A percentile compares a stretch with the other conserved stretches of the same genome.
These are phyloP conservation scores for Emys orbicularis DNA, from an alignment of 2,797 vertebrate species.

Conservation along the genomic window DNA sequence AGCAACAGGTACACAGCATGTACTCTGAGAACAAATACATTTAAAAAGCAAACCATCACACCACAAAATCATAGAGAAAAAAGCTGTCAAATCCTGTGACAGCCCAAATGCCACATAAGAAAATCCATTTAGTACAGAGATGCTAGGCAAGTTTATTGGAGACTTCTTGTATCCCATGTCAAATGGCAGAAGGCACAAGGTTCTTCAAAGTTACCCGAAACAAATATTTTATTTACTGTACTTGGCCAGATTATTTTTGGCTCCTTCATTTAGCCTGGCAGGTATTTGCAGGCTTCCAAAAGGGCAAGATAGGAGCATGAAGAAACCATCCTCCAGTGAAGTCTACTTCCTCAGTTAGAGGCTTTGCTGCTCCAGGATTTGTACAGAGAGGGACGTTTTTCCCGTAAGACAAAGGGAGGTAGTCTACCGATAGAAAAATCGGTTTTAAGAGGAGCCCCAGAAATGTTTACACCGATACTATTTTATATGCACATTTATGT, in stretches of 20 bases:
- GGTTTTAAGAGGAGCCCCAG: accelerated
- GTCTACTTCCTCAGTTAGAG: not conserved
- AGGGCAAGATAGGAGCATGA: not conserved
- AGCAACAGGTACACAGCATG: not conserved
- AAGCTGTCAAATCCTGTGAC: not conserved
- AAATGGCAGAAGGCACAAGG: not conserved
- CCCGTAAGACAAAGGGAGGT: not conserved
- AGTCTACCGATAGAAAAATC: not conserved
- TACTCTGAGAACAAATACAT: not conserved
- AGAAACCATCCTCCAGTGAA: not conserved
- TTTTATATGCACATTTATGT: not conserved
- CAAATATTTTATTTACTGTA: not conserved
- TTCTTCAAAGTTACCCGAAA: not conserved
- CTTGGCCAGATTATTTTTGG: not conserved
- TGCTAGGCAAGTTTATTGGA: not conserved
- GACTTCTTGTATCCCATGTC: not conserved
- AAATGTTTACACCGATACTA: not conserved
- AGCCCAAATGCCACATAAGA: not conserved
- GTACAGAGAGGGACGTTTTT: too few relatives aligned
- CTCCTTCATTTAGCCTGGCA: not conserved
- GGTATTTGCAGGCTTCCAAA: not conserved
- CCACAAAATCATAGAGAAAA: not conserved
- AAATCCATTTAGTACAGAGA: not conserved
- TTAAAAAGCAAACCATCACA: not conserved
- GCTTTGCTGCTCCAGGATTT: not conserved